Conservation (phyloP, 1,140 invertebrate species). For the Holotrichia oblita region DNA sequence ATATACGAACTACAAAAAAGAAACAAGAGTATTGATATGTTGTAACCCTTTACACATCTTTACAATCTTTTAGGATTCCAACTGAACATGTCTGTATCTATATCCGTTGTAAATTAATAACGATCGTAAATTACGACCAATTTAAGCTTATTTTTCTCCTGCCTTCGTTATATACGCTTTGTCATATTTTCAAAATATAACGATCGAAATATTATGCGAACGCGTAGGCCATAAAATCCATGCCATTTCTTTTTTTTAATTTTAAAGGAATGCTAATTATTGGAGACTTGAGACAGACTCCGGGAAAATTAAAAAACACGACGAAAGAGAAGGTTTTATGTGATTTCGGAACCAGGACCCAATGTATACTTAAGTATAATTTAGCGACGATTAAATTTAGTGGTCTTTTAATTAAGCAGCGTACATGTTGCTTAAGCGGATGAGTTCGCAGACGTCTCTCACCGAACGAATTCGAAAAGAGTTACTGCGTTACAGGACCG, state of each 20-base stretch:
- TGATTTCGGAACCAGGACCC: constrained; percentile 7
- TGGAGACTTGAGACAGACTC: neutral
- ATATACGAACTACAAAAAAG: neutral
- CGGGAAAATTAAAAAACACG: neutral
- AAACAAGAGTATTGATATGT: neutral
- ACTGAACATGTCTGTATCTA: neutral
- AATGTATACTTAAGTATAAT: constrained; percentile 31
- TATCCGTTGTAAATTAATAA: neutral
- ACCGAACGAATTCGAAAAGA: neutral
- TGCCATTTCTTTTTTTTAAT: neutral
- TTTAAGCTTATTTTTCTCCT: too few species aligned
- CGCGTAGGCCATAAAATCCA: neutral
- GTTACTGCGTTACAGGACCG: constrained; percentile 15
- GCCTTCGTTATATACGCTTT: too few species aligned
- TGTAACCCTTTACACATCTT: neutral
- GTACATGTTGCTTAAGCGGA: constrained; percentile 4
- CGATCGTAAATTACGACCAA: neutral
- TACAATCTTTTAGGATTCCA: neutral
- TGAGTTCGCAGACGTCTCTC: neutral
- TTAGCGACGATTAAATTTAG: constrained; percentile 33
- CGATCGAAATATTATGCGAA: neutral
- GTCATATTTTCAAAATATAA: neutral
- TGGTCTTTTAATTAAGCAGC: constrained; percentile 24
- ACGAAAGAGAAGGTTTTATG: constrained; percentile 25
- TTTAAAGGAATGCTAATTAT: neutral